Conservation (phyloP, 1,140 invertebrate species). For the Drosophila erecta region DNA sequence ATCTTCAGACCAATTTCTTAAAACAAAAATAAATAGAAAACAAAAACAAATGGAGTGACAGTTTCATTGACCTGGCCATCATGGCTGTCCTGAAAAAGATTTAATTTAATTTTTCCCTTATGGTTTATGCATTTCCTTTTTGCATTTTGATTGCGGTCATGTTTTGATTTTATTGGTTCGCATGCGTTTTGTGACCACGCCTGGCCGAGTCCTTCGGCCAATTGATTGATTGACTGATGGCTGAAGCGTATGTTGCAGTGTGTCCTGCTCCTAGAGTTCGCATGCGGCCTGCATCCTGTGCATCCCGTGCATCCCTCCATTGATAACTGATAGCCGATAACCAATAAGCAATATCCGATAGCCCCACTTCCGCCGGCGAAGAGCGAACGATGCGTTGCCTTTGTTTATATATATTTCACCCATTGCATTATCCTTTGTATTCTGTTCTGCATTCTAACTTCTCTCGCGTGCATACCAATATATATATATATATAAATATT, state of each 20-base stretch:
- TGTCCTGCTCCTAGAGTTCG: slow-evolving; percentile 24
- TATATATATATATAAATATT: slow-evolving; percentile 52
- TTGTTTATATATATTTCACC: slow-evolving; percentile 17
- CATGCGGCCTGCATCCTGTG: slow-evolving; percentile 25
- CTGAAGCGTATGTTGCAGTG: slow-evolving; percentile 5
- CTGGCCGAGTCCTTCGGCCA: slow-evolving; percentile 10
- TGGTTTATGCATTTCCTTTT: slow-evolving; percentile 41
- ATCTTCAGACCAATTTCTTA: slow-evolving; percentile 7
- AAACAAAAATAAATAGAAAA: background rate
- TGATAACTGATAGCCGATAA: slow-evolving; percentile 14
- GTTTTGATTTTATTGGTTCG: slow-evolving; percentile 47
- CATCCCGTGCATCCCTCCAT: slow-evolving; percentile 27
- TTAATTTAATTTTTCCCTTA: slow-evolving; percentile 18
- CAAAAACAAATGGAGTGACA: slow-evolving; percentile 1
- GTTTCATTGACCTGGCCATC: slow-evolving; percentile 14
- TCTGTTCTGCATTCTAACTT: slow-evolving; percentile 18
- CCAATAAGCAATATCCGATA: slow-evolving; percentile 1
- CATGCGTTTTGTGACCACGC: slow-evolving; percentile 36
- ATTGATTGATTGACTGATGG: slow-evolving; percentile 16
- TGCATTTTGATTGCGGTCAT: slow-evolving; percentile 44
- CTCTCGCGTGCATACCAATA: slow-evolving; percentile 32
- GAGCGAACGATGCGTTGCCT: slow-evolving; percentile 5
- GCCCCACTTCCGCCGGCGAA: background rate
- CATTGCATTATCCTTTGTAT: slow-evolving; percentile 50
- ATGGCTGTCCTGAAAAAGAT: background rate